Evolutionary conservation across 2,113 vertebrate genomes (phyloP), one percentile per base, ranked within the genome.

Genomic region (Antigone vipio): DNA sequence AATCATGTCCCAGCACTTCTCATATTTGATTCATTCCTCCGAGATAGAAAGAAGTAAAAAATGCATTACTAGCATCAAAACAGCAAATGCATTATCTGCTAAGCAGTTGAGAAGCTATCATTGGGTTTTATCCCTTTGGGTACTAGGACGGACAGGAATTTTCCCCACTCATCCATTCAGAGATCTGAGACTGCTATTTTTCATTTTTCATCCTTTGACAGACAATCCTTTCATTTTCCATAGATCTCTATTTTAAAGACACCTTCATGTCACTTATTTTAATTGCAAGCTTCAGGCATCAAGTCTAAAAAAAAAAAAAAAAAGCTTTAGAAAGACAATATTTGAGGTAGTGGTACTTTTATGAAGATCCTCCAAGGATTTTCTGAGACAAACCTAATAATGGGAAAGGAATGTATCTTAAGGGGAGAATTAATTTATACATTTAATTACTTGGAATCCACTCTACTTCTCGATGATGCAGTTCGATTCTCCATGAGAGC

Each of bases 1-100:
- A 99, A 99, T 99, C 99, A 99, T 99, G 99, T 99, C 98, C 99
- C 98, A 98, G 98, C 97, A 96, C 97, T 98, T 98, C 98, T 99
- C 99, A 98, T 98, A 98, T 99, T 98, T 99, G 99, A 99, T 99
- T 99, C 98, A 98, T 99, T 99, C 98, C 99, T 99, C 98, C 98
- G 98, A 99, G 99, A 99, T 98, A 99, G 99, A 97, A 98, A 98
- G 97, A 97, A 98, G 98, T 98, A 98, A 98, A 98, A 98, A 98
- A 98, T 98, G 98, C 98, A 99, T 99, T 99, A 98, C 98, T 96
- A 98, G 95, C 97, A 97, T 95, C 96, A 75, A 96, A 98, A 98
- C 97, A 98, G 98, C 98, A 98, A 98, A 99, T 99, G 98, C 98
- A 99, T 99, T 99, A 99, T 98, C 98, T 93, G 98, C 97, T 99